Base-by-base conservation (phyloP, 2,113 vertebrate genomes). In the Sinocyclocheilus anophthalmus region DNA sequence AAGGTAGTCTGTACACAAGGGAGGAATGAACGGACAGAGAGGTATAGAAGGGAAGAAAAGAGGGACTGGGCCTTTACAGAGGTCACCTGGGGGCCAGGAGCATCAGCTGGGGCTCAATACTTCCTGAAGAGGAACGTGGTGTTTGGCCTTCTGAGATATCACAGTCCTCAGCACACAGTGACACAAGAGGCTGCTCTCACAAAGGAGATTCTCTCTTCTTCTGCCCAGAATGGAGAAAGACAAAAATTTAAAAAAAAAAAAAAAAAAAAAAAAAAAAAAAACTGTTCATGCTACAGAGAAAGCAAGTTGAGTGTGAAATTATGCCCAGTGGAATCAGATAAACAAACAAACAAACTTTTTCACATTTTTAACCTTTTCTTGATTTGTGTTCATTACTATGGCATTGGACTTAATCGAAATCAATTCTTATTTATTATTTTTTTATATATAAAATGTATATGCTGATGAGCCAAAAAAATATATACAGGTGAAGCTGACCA, bases 71-170 rank as follows among this genome's bases (percentile, higher is more conserved):
- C 76, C 24, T 57, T 81, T 45, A 67, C n/a, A 81, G 48, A 39
- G 65, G 45, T 87, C 83, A 82, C 70, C 61, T 61, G 84, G n/a
- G 55, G 72, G 50, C 30, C 45, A 26, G 63, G 39, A 26, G 70
- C 39, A 76, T 76, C 78, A 81, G 57, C 76, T 79, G 75, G 67
- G 39, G 59, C 48, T 86, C 50, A 59, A 20, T 26, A 16, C 70
- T 69, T 53, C 76, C 85, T 86, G 77, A 86, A 76, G 50, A 55
- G 26, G 48, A 81, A 50, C 24, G 67, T 42, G 79, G 70, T 57
- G 57, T 42, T 26, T 87, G 50, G 76, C 53, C 83, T 59, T 24
- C 70, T 42, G 69, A 84, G 85, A 70, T 63, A 81, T 84, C 61
- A 55, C 33, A 55, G 76, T 57, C 10, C 50, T n/a, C 26, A 20